Evolutionary conservation across 2,797 vertebrate genomes (phyloP).

Genomic region (Sarcoramphus papa): DNA sequence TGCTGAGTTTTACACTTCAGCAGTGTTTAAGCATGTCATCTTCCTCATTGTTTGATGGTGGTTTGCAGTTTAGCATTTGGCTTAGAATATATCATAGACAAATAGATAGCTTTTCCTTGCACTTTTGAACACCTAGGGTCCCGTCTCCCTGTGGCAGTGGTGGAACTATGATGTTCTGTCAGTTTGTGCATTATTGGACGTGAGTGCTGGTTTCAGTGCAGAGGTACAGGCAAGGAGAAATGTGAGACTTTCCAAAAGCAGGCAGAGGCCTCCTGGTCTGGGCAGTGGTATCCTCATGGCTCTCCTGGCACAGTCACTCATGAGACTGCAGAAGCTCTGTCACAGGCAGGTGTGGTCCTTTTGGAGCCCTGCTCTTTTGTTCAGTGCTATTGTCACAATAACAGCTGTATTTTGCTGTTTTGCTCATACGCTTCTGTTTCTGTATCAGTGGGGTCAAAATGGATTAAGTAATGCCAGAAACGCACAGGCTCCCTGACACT

Average conservation of each 20-base stretch:
- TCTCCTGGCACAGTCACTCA: neutral
- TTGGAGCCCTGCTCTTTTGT: neutral
- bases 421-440: neutral
- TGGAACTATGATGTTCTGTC: neutral
- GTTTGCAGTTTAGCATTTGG: neutral
- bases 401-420: neutral
- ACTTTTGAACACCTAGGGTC: neutral
- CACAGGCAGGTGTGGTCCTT: neutral
- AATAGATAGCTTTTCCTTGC: neutral
- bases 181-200: neutral
- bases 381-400: neutral
- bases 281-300: rapidly evolving
- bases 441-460: neutral
- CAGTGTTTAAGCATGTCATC: neutral
- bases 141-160: rapidly evolving
- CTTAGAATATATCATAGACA: neutral
- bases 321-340: neutral
- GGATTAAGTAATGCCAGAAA: neutral
- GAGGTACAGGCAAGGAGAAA: neutral
- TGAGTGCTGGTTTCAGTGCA: neutral
- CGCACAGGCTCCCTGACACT: neutral
- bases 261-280: neutral
- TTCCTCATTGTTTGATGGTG: neutral
- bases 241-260: neutral
- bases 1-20: neutral